Evolutionary conservation across 2,797 vertebrate species (phyloP), one percentile per base, ranked within the genome.

Genomic region (Enteromius thamalakanensis): DNA sequence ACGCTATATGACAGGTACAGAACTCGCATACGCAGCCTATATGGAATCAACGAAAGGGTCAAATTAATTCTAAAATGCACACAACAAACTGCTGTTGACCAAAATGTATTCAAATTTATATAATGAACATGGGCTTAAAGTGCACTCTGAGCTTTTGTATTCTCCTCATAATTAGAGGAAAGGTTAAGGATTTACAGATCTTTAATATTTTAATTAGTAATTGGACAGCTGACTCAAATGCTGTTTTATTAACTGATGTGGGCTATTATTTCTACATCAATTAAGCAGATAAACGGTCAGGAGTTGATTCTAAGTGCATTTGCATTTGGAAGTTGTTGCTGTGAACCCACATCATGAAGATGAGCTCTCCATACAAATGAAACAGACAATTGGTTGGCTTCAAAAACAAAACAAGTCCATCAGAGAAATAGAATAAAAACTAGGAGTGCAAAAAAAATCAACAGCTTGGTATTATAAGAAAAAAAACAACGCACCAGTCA

Each of bases 1-100:
- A 72, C 9, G 3, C 55, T 34, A 86, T 87, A 75, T 42, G 68
- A 79, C 81, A 83, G 80, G 89, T 89, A 89, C 60, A 74, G 87
- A 87, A 69, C 58, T 87, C 79, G 84, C 77, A 85, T 75, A 84
- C 47, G 47, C 42, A 53, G 34, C 60, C n/a, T 64, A 29, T 70
- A 17, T 8, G 6, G 60, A 32, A 32, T 6, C 8, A 32, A 11
- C 14, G 2, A 64, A 32, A 32, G 2, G 60, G 26, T 64, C 60
- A 8, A 15, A 64, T 32, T 32, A 64, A 64, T 64, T 29, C 62
- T 64, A 32, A 64, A 64, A 32, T 3, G 62, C 29, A 64, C 3
- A 32, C 14, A 64, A 7, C 6, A 34, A 40, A 40, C 7, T 40
- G 3, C 10, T 55, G 21, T 10, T n/a, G 53, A 23, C 21, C 21